These are phyloP conservation scores for Sinodicranocentrus sp. DNA, from an alignment of 2,888 invertebrate species.

Conservation along the genomic window DNA sequence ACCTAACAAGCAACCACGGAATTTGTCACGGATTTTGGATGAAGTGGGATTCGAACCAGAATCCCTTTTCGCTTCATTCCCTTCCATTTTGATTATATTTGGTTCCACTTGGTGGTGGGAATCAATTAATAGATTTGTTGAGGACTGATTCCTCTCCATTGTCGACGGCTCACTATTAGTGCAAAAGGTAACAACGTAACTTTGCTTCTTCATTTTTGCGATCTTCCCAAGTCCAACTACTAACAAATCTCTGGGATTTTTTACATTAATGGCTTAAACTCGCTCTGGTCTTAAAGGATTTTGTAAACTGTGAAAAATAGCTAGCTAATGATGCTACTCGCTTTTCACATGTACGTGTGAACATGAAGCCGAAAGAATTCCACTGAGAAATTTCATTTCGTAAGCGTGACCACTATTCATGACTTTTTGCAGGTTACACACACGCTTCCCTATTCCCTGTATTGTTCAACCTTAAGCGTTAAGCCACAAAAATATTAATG, in stretches of 20 bases:
- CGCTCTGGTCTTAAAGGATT: no score
- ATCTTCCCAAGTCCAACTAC: background rate
- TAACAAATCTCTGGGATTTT: background rate
- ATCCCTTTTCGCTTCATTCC: background rate
- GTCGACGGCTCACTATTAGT: constrained; percentile 30
- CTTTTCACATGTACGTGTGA: constrained; percentile 59
- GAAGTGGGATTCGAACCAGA: background rate
- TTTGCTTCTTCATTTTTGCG: constrained; percentile 51
- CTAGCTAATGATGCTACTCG: constrained; percentile 2
- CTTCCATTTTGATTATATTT: constrained; percentile 22
- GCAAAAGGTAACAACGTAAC: constrained; percentile 56
- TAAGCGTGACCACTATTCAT: constrained; percentile 57
- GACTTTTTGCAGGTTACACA: background rate
- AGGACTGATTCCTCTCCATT: constrained; percentile 45
- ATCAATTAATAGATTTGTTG: constrained; percentile 28
- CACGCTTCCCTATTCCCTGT: background rate
- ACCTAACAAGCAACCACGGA: constrained; percentile 84
- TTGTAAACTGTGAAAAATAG: constrained; percentile 43
- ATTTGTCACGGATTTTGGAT: constrained; percentile 79
- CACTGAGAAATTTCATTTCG: constrained; percentile 24
- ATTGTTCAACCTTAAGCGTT: background rate
- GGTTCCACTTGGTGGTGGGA: background rate
- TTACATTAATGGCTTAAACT: no score
- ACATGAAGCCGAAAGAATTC: background rate
- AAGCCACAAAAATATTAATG: constrained; percentile 53